Percentiles rank a stretch among this genome's conserved stretches.
Conservation (phyloP, 2,888 invertebrate species). For the Oscheius sp. region DNA sequence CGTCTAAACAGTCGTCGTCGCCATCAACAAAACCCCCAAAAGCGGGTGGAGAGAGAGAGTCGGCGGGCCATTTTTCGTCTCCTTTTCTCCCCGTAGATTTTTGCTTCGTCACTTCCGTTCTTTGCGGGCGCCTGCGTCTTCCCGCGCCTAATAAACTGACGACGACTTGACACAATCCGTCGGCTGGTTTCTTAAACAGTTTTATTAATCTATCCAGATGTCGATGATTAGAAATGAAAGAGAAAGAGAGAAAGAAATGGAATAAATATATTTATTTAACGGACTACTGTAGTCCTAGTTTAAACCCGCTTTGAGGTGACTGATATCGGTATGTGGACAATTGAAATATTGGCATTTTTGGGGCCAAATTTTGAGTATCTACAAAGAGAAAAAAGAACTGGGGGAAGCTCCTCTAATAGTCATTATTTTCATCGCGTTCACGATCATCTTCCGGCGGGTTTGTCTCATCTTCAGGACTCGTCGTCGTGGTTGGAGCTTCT, state of each 20-base stretch:
- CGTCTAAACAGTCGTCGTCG: constrained; percentile 26
- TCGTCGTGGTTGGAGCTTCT: constrained; percentile 17
- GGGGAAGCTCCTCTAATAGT: constrained; percentile 17
- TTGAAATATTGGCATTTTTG: not conserved
- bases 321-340: too few species aligned
- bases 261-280: constrained; percentile 24
- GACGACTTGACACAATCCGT: not conserved
- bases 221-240: not conserved
- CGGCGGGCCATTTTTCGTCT: not conserved
- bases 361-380: constrained; percentile 11
- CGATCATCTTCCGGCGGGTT: not conserved
- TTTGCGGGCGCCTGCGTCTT: not conserved
- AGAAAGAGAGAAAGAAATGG: not conserved
- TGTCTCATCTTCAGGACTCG: not conserved
- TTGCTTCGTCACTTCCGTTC: constrained; percentile 11
- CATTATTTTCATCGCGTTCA: not conserved
- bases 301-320: constrained; percentile 20
- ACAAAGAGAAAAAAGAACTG: constrained; percentile 1
- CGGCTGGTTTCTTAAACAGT: too few species aligned
- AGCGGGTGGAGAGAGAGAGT: not conserved
- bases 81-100: not conserved
- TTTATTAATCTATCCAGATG: too few species aligned
- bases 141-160: not conserved
- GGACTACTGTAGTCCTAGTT: not conserved
- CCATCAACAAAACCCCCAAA: too few species aligned